phyloP scores from a whole-genome alignment of 2,888 invertebrate species.

The Amphipyra tragopoginis region DNA sequence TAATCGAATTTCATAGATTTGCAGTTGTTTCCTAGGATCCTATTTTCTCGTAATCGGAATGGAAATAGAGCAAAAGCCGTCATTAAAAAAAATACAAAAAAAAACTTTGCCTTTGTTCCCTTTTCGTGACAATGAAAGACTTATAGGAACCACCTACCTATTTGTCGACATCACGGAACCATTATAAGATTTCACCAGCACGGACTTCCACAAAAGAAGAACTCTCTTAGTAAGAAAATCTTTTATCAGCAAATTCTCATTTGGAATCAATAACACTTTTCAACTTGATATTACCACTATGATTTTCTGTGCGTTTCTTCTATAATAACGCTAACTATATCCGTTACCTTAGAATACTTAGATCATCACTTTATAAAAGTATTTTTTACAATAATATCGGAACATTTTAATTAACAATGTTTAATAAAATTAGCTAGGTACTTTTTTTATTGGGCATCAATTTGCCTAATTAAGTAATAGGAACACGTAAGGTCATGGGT shows the following conservation, averaged over 20 bases:
- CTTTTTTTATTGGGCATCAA: conserved; percentile 19
- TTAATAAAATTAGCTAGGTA: conserved; percentile 28
- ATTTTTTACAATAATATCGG: conserved; percentile 25
- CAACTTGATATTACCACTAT: conserved; percentile 9
- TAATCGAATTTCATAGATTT: no score
- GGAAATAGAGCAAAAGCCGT: no score
- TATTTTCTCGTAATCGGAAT: no score
- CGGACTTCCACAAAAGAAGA: no score
- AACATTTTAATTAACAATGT: conserved; percentile 18
- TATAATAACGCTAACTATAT: conserved; percentile 12
- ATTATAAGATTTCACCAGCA: no score
- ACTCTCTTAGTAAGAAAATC: no score
- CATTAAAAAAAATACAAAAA: no score
- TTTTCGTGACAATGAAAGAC: no score
- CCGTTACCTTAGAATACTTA: conserved; percentile 22
- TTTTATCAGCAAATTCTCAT: neutral
- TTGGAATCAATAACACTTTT: conserved; percentile 19
- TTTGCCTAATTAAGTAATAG: conserved; percentile 12
- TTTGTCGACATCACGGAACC: no score
- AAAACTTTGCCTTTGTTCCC: no score
- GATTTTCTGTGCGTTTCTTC: conserved; percentile 6
- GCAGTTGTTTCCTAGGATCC: no score
- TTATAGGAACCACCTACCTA: no score
- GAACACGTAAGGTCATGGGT: conserved; percentile 35
- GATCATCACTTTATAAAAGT: conserved; percentile 19